Base-by-base conservation (phyloP, 2,113 vertebrate genomes). In the Cyprinus carpio region DNA sequence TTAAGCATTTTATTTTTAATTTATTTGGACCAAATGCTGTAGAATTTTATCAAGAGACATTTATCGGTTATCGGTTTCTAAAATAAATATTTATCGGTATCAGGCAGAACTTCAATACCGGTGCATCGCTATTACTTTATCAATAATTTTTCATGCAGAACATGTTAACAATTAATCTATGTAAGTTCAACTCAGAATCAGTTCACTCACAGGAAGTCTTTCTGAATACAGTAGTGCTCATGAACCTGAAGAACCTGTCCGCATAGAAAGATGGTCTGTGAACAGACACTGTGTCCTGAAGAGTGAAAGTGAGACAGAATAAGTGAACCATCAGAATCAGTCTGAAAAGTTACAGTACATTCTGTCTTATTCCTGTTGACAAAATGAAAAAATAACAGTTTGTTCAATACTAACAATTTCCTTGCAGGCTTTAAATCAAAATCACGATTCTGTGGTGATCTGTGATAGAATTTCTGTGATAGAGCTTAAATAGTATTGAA, bases 191-290 rank as follows among this genome's bases (percentile, higher is more conserved):
- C 49, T 54, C 51, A 56, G 56, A 76, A 25, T 6, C 27, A 29
- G 23, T 16, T 40, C 2, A 95, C 97, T 99, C 92, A 99, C 98
- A 99, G 87, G 97, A 97, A 84, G 95, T 97, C 94, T 99, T 99
- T 92, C 95, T 95, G 87, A 99, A 99, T 58, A 99, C 98, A 0
- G 93, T 97, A 93, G 91, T 96, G 91, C 96, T 99, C 97, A 99
- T 99, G 93, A 99, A 99, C 91, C 97, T 98, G 94, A 98, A 97
- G 93, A 99, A 99, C 83, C 98, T 94, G 71, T 99, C 97, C 0
- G 97, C 98, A 0, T 99, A 99, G 93, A 99, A 99, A 90, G 97
- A 97, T 3, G 98, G 98, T 84, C 98, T 95, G 91, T 99, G 98
- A 49, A 99, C 98, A 0, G 98, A 99, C 37, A 99, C 97, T 0